phyloP scores from a whole-genome alignment of 2,797 vertebrate species.

The Rhinella marina region DNA sequence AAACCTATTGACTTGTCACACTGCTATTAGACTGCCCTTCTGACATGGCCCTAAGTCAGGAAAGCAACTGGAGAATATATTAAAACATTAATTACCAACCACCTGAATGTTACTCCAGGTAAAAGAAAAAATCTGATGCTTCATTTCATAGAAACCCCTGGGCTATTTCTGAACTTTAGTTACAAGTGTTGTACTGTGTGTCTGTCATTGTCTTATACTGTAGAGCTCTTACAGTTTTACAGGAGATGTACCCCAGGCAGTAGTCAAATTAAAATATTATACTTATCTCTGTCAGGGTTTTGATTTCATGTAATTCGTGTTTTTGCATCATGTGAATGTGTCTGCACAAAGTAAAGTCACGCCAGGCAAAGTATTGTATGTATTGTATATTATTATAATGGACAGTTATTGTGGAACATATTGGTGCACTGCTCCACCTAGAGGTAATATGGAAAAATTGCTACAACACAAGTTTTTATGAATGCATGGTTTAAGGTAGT shows the following conservation, averaged over 20 bases:
- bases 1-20: neutral
- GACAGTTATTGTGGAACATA: neutral
- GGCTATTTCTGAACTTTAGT: conserved; percentile 5
- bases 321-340: neutral
- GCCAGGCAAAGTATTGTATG: neutral
- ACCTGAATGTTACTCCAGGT: neutral
- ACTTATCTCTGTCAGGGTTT: conserved; percentile 4
- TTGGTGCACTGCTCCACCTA: conserved; percentile 50
- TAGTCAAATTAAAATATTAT: conserved; percentile 18
- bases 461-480: conserved; percentile 13
- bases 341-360: conserved; percentile 8
- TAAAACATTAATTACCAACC: conserved; percentile 14
- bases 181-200: conserved; percentile 15
- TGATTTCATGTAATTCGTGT: conserved; percentile 12
- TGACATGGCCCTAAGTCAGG: neutral
- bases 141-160: neutral
- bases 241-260: conserved; percentile 6
- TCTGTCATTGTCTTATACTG: neutral
- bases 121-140: neutral
- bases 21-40: neutral
- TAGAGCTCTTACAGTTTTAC: neutral
- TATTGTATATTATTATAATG: neutral
- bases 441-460: conserved; percentile 24
- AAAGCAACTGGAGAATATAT: neutral
- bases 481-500: neutral